Percentiles rank a stretch among this genome's conserved stretches.
Evolutionary conservation across 2,888 invertebrate species (phyloP).

Genomic region (Diachrysia chrysitis): DNA sequence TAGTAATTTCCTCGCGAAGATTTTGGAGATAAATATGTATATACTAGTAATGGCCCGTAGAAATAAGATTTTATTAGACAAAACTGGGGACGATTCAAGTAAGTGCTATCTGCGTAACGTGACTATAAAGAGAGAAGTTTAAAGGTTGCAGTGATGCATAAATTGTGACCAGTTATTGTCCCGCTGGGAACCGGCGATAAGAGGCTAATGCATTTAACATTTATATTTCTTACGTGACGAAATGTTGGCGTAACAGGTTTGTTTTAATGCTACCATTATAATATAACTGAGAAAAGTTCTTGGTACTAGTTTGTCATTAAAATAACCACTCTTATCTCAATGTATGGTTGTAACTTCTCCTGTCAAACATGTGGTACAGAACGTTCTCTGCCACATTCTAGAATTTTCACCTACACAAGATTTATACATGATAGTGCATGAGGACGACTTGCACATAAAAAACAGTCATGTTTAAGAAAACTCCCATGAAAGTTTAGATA

Average conservation of each 20-base stretch:
- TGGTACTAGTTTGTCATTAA: background rate
- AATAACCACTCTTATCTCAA: too few relatives aligned
- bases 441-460: too few relatives aligned
- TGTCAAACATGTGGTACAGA: background rate
- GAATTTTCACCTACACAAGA: too few relatives aligned
- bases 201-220: slow-evolving; percentile 35
- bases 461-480: too few relatives aligned
- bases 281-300: background rate
- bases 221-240: slow-evolving; percentile 42
- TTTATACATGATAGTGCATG: too few relatives aligned
- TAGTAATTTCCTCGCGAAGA: background rate
- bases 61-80: slow-evolving; percentile 32
- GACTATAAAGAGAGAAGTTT: slow-evolving; percentile 41
- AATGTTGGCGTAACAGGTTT: slow-evolving; percentile 46
- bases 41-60: slow-evolving; percentile 19
- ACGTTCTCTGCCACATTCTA: too few relatives aligned
- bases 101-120: slow-evolving; percentile 48
- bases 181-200: slow-evolving; percentile 45
- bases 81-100: slow-evolving; percentile 36
- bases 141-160: slow-evolving; percentile 53
- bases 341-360: background rate
- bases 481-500: too few relatives aligned
- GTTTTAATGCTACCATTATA: background rate
- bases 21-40: too few relatives aligned
- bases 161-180: slow-evolving; percentile 50